Evolutionary conservation across 2,888 invertebrate genomes (phyloP).

Genomic region (Tachina grossa): DNA sequence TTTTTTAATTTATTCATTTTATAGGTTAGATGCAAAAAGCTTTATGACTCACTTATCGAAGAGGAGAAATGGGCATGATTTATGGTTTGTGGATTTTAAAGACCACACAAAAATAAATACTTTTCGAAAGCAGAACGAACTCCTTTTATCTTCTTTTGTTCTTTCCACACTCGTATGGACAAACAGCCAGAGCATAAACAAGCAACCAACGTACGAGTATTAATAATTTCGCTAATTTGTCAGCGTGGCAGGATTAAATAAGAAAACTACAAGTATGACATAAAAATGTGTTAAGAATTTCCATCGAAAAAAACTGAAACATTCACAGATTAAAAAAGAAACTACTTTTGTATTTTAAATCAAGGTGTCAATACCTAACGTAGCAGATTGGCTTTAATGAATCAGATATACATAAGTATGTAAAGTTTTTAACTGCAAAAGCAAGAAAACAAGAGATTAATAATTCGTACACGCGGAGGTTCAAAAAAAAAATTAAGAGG

Average conservation of each 20-base stretch:
- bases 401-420: background rate
- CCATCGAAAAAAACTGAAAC: slow-evolving; percentile 46
- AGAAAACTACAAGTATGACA: slow-evolving; percentile 15
- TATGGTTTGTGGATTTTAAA: slow-evolving; percentile 50
- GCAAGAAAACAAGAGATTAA: slow-evolving; percentile 24
- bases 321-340: slow-evolving; percentile 20
- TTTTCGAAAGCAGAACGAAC: slow-evolving; percentile 35
- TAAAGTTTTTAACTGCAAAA: slow-evolving; percentile 14
- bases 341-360: slow-evolving; percentile 50
- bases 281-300: slow-evolving; percentile 57
- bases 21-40: slow-evolving; percentile 44
- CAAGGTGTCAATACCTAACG: slow-evolving; percentile 55
- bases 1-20: slow-evolving; percentile 1
- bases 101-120: slow-evolving; percentile 54
- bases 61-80: slow-evolving; percentile 59
- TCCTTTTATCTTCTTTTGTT: slow-evolving; percentile 14
- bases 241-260: slow-evolving; percentile 58
- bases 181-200: slow-evolving; percentile 36
- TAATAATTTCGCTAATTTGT: slow-evolving; percentile 62
- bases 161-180: background rate
- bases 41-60: slow-evolving; percentile 56
- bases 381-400: background rate
- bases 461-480: background rate
- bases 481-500: slow-evolving; percentile 2
- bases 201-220: slow-evolving; percentile 21